Conservation (phyloP, 2,113 vertebrate genomes). For the Loxodonta africana region DNA sequence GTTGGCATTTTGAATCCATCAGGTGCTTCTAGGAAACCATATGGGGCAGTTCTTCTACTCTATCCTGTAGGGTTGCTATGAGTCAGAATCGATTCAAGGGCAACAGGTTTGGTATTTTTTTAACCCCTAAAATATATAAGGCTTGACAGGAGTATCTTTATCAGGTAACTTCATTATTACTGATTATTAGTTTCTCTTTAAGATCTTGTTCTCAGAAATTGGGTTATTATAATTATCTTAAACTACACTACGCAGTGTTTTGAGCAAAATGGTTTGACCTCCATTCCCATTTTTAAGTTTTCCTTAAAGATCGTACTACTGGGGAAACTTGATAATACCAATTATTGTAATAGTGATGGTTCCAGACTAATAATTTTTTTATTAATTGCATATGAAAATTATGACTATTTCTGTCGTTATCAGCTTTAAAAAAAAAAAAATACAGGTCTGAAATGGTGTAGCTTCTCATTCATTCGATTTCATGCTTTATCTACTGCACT, state of each 20-base stretch:
- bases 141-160: background rate
- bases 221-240: background rate
- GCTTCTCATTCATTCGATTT: background rate
- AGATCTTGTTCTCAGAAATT: conserved; percentile 12
- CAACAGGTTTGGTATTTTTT: too few species aligned
- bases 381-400: background rate
- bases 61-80: too few species aligned
- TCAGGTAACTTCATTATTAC: background rate
- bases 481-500: background rate
- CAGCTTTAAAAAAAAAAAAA: background rate
- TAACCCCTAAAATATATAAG: background rate
- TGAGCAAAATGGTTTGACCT: background rate
- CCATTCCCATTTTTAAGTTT: background rate
- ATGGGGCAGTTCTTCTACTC: too few species aligned
- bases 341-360: background rate
- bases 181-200: background rate
- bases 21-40: too few species aligned
- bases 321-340: background rate
- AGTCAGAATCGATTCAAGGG: too few species aligned
- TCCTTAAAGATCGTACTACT: background rate
- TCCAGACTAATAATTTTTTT: background rate
- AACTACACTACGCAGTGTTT: background rate
- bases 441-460: background rate
- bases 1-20: too few species aligned
- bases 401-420: background rate